Evolutionary conservation across 2,888 invertebrate species (phyloP).

Genomic region (Ligdia adustata): DNA sequence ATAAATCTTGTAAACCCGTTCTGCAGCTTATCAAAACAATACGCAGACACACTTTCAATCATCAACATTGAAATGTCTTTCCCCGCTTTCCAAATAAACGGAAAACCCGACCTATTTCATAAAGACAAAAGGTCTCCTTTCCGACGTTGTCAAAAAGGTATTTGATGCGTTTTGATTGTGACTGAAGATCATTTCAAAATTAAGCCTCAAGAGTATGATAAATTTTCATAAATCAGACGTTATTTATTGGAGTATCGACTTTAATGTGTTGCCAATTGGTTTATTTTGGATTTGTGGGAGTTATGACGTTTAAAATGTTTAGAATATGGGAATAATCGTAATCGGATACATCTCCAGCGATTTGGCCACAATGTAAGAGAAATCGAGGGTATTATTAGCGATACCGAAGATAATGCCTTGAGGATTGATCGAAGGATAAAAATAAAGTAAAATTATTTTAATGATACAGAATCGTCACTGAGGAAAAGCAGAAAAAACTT

Average conservation of each 20-base stretch:
- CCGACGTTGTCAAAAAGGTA: constrained; percentile 45
- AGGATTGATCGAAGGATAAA: constrained; percentile 17
- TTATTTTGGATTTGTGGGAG: constrained; percentile 64
- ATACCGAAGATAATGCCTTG: constrained; percentile 23
- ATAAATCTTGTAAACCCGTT: constrained; percentile 83
- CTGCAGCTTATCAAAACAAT: constrained; percentile 84
- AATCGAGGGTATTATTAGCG: constrained; percentile 25
- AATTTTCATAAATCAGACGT: constrained; percentile 82
- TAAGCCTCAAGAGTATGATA: constrained; percentile 82
- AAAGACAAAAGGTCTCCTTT: constrained; percentile 61
- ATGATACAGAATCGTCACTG: constrained; percentile 17
- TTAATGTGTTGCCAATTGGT: constrained; percentile 78
- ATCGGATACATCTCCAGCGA: constrained; percentile 64
- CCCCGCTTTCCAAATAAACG: constrained; percentile 42
- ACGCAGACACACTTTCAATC: constrained; percentile 81
- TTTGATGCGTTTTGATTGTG: constrained; percentile 53
- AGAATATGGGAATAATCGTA: constrained; percentile 63
- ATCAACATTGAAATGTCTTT: constrained; percentile 66
- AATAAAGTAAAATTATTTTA: constrained; percentile 15
- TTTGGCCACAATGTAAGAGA: constrained; percentile 51
- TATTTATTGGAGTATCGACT: constrained; percentile 82
- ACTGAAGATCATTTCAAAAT: constrained; percentile 76
- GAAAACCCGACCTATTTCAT: constrained; percentile 53
- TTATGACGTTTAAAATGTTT: constrained; percentile 61
- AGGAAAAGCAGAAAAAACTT: constrained; percentile 1